These are phyloP conservation scores for Paguma larvata DNA, from an alignment of 2,797 vertebrate species.

Conservation along the genomic window DNA sequence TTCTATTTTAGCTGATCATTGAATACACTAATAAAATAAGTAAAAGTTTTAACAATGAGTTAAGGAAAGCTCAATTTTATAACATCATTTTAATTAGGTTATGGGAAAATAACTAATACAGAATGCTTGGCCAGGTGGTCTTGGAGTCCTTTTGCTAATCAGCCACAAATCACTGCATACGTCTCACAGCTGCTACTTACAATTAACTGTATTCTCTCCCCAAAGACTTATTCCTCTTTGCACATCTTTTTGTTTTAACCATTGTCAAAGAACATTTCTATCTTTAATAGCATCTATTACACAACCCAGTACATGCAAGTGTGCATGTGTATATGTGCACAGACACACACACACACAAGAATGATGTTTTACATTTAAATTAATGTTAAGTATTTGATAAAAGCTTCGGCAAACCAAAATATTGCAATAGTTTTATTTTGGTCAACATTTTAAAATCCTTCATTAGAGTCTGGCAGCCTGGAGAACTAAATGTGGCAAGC, in stretches of 20 bases:
- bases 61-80: conserved; percentile 63
- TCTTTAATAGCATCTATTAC: conserved; percentile 56
- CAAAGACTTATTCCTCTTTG: conserved; percentile 55
- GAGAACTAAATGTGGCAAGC: conserved; percentile 64
- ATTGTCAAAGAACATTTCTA: conserved; percentile 61
- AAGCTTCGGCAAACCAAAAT: conserved; percentile 54
- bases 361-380: conserved; percentile 53
- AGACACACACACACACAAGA: neutral
- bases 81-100: conserved; percentile 24
- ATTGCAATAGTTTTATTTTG: conserved; percentile 67
- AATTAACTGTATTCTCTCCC: conserved; percentile 79
- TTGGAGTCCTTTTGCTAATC: conserved; percentile 81
- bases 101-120: conserved; percentile 69
- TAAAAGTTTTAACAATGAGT: conserved; percentile 77
- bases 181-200: conserved; percentile 81
- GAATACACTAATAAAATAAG: conserved; percentile 66
- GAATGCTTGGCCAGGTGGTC: conserved; percentile 76
- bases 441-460: conserved; percentile 70
- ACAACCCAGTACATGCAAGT: neutral
- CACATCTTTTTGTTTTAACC: conserved; percentile 66
- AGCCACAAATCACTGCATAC: conserved; percentile 79
- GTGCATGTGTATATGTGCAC: rapidly evolving
- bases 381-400: conserved; percentile 63
- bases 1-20: conserved; percentile 48
- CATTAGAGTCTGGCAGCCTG: conserved; percentile 62